Evolutionary conservation across 30 jellyfish, hydroid and myxozoan species (phyloP), one percentile per base, ranked within the genome.

Genomic region (Sanderia malayensis): DNA sequence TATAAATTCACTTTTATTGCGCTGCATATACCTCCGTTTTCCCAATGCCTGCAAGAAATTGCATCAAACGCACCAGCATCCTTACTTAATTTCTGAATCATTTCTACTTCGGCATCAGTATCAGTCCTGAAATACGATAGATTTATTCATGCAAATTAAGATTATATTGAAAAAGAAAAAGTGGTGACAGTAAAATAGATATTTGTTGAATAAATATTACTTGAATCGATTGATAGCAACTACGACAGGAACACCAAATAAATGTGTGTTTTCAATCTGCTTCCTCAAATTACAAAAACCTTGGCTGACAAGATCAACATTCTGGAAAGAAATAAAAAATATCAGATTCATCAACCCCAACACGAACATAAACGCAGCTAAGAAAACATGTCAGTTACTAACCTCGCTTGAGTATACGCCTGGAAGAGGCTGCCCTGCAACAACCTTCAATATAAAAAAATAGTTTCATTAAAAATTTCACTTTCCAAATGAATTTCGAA

Each of bases 41-140:
- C 93, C 85, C 85, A 89, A 62, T 89, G 97, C 4, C 85, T 64
- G 67, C 89, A 76, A 30, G 74, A 61, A 49, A 89, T 89, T 23
- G 97, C 97, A 79, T 89, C 95, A 61, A 70, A 81, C 23, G 97
- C 97, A 2, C 97, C 97, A 33, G 95, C 93, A 3, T 82, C 91
- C 69, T 89, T 89, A 61, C 95, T 80, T 28, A 89, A 64, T 20
- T 67, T 65, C 17, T 67, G 79, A 22, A 89, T 76, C 27, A 60
- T 29, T 28, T 89, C 87, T 15, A 89, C 69, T 34, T 89, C 97
- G 58, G 81, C 94, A 61, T 82, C 97, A 46, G 97, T 89, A 75
- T 89, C 97, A 31, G 94, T 65, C 23, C 97, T 88, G 32, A 3
- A 71, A 41, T 6, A 45, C n/a, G 58, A 45, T 45, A n/a, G n/a